phyloP scores from a whole-genome alignment of 2,888 invertebrate species.

The Bhutanitis thaidina region DNA sequence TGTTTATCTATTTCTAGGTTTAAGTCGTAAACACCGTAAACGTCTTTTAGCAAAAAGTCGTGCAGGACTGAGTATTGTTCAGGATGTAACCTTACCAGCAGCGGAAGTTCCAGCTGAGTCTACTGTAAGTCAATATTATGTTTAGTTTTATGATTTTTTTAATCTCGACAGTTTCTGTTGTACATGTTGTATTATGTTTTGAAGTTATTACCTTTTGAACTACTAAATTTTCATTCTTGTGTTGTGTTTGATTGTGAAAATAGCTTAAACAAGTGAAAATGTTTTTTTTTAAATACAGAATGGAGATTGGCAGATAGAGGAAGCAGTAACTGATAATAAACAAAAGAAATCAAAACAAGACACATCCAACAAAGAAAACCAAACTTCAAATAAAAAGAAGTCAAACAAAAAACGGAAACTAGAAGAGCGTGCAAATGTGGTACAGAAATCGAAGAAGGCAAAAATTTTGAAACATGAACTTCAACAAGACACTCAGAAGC shows the following conservation, averaged over 20 bases:
- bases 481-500: neutral
- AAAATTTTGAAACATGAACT: conserved; percentile 17
- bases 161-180: too few relatives aligned
- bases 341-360: conserved; percentile 34
- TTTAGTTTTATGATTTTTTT: too few relatives aligned
- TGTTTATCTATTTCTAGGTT: conserved; percentile 40
- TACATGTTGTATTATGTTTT: too few relatives aligned
- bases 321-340: conserved; percentile 33
- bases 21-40: conserved; percentile 60
- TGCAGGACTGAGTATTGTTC: conserved; percentile 53
- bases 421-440: conserved; percentile 22
- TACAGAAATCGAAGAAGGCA: conserved; percentile 23
- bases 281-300: conserved; percentile 36
- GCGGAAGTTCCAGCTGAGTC: conserved; percentile 19
- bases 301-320: conserved; percentile 52
- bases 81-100: conserved; percentile 33
- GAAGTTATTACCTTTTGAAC: too few relatives aligned
- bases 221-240: too few relatives aligned
- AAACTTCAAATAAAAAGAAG: conserved; percentile 36
- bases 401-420: conserved; percentile 30
- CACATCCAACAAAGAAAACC: conserved; percentile 45
- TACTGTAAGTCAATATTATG: conserved; percentile 24
- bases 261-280: too few relatives aligned
- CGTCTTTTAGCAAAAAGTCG: conserved; percentile 52
- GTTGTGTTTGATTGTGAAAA: too few relatives aligned